Conservation (phyloP, 2,113 vertebrate genomes). For the Halichoeres trimaculatus region DNA sequence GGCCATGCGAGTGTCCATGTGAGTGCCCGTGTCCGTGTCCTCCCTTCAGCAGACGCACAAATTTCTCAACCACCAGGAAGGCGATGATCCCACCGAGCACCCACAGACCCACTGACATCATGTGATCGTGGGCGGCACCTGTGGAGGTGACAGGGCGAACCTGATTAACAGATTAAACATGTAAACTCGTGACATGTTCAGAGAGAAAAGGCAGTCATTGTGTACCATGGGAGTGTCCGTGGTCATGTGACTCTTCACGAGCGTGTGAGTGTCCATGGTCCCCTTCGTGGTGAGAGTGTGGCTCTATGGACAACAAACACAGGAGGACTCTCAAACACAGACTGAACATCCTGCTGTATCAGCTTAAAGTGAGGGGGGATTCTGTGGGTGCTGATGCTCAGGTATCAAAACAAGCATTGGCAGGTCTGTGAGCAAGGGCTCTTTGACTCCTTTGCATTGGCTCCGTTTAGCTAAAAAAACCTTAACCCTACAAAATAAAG, state of each 20-base stretch:
- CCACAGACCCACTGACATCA: slow-evolving; percentile 92
- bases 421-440: too few relatives aligned
- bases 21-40: slow-evolving; percentile 82
- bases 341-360: too few relatives aligned
- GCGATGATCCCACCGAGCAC: slow-evolving; percentile 91
- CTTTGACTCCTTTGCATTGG: too few relatives aligned
- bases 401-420: too few relatives aligned
- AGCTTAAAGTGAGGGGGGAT: too few relatives aligned
- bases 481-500: too few relatives aligned
- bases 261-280: slow-evolving; percentile 65
- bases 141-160: slow-evolving; percentile 12
- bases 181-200: background rate
- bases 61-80: slow-evolving; percentile 93
- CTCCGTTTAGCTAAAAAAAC: too few relatives aligned
- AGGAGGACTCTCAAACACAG: too few relatives aligned
- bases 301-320: slow-evolving; percentile 71
- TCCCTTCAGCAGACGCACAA: slow-evolving; percentile 90
- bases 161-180: background rate
- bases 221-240: slow-evolving; percentile 84
- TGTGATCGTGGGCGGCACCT: slow-evolving; percentile 86
- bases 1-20: slow-evolving; percentile 70
- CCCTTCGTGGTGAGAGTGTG: slow-evolving; percentile 84
- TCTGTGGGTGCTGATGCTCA: too few relatives aligned
- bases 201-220: background rate
- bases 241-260: slow-evolving; percentile 64